These are phyloP conservation scores for Cydia amplana DNA, from an alignment of 1,140 invertebrate genomes.

Conservation along the genomic window DNA sequence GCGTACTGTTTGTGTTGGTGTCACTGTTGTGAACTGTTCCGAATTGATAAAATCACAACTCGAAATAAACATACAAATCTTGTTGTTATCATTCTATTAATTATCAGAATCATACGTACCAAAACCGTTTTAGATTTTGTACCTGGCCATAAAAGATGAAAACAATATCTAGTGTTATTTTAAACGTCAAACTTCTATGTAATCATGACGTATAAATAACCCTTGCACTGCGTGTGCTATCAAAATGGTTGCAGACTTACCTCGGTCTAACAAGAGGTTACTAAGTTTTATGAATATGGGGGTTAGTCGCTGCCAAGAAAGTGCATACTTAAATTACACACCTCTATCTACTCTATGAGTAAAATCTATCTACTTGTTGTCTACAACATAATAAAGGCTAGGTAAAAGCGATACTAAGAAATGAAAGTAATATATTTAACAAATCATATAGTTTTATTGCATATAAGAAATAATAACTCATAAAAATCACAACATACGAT, in stretches of 20 bases:
- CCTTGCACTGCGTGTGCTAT: too few relatives aligned
- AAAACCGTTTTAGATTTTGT: too few relatives aligned
- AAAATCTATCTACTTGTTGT: too few relatives aligned
- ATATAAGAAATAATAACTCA: conserved; percentile 48
- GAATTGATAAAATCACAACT: neutral
- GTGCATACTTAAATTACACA: too few relatives aligned
- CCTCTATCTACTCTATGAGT: too few relatives aligned
- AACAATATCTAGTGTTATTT: too few relatives aligned
- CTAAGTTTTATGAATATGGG: too few relatives aligned
- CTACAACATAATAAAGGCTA: neutral
- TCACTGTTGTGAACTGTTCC: neutral
- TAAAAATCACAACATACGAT: conserved; percentile 56
- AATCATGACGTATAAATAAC: too few relatives aligned
- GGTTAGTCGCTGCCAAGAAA: too few relatives aligned
- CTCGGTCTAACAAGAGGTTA: too few relatives aligned
- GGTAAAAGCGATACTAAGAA: neutral
- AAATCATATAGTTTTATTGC: conserved; percentile 66
- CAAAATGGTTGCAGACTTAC: too few relatives aligned
- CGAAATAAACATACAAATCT: conserved; percentile 11
- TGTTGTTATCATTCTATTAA: neutral
- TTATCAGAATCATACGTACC: neutral
- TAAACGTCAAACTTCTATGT: too few relatives aligned
- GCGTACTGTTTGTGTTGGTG: conserved; percentile 1
- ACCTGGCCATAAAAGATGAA: neutral
- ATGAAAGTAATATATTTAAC: conserved; percentile 41